Percentiles rank a stretch among this genome's conserved stretches.
Conservation (phyloP, 2,888 invertebrate species). For the Crioceris asparagi region DNA sequence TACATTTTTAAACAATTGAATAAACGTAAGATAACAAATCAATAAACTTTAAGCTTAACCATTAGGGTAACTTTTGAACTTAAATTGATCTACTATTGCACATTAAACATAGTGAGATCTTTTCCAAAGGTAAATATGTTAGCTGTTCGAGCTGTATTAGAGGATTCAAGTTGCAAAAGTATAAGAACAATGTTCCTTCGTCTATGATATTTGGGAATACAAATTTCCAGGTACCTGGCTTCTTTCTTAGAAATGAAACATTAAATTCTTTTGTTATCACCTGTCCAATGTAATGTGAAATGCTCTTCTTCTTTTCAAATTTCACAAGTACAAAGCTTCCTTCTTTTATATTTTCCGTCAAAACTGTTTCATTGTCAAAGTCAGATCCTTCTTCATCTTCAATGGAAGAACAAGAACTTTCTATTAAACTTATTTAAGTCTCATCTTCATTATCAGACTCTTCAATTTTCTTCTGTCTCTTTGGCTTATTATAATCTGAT, state of each 20-base stretch:
- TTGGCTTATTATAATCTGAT: neutral
- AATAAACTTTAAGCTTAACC: neutral
- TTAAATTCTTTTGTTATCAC: constrained; percentile 1
- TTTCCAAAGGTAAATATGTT: constrained; percentile 3
- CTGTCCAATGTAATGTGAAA: constrained; percentile 6
- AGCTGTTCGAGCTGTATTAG: constrained; percentile 3
- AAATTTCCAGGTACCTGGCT: constrained; percentile 4
- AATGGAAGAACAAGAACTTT: neutral
- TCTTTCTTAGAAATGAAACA: constrained; percentile 6
- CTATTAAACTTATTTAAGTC: neutral
- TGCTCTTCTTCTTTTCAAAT: constrained; percentile 5
- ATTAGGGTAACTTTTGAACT: neutral
- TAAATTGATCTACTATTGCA: constrained; percentile 4
- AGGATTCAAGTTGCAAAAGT: constrained; percentile 3
- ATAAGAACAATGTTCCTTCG: constrained; percentile 2
- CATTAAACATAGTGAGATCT: constrained; percentile 5
- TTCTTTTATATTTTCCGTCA: constrained; percentile 4
- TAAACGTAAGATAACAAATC: too few species aligned
- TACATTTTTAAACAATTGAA: too few species aligned
- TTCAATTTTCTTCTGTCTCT: neutral
- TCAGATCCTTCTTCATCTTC: neutral
- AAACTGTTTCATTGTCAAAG: neutral
- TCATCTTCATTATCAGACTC: neutral
- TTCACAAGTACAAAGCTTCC: constrained; percentile 5
- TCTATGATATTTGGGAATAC: constrained; percentile 5